Conservation (phyloP, 37 sponge, comb jelly and placozoan species). For the Theonella swinhoei region DNA sequence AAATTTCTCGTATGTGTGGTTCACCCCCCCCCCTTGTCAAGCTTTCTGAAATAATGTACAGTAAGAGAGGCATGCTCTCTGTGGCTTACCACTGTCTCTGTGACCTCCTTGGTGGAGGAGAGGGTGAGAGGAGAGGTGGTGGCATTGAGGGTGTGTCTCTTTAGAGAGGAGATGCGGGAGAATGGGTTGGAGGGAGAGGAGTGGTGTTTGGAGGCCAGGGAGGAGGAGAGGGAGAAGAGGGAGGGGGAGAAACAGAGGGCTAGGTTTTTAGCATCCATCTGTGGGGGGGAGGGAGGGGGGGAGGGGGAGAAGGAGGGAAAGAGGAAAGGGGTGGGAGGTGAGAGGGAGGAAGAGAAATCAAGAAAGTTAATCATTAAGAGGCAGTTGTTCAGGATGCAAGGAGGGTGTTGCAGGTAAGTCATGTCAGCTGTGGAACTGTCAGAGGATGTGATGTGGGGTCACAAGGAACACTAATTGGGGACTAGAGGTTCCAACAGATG, state of each 20-base stretch:
- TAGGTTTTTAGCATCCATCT: constrained; percentile 41
- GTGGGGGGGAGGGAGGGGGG: not conserved
- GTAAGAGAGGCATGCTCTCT: not conserved
- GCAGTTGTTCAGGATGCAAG: too few species aligned
- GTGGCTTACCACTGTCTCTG: constrained; percentile 72
- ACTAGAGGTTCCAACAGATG: too few species aligned
- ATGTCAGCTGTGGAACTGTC: too few species aligned
- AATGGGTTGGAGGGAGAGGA: constrained; percentile 14
- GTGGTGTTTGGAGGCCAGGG: constrained; percentile 59
- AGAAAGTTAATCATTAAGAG: not conserved
- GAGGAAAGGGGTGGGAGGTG: not conserved
- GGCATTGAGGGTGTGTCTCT: constrained; percentile 4
- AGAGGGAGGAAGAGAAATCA: not conserved
- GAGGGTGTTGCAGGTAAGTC: too few species aligned
- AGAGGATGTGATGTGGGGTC: too few species aligned
- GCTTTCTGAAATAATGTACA: too few species aligned
- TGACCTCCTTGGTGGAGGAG: constrained; percentile 60
- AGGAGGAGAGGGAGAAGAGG: constrained; percentile 19
- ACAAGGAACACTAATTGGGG: too few species aligned
- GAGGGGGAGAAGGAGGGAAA: constrained; percentile 3
- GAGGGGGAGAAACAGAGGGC: constrained; percentile 27
- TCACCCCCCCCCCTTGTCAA: too few species aligned
- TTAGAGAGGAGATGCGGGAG: constrained; percentile 48
- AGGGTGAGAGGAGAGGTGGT: constrained; percentile 18
- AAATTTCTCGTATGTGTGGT: too few species aligned